Conservation (phyloP, 2,797 vertebrate genomes). For the Orientallactaga sibirica region DNA sequence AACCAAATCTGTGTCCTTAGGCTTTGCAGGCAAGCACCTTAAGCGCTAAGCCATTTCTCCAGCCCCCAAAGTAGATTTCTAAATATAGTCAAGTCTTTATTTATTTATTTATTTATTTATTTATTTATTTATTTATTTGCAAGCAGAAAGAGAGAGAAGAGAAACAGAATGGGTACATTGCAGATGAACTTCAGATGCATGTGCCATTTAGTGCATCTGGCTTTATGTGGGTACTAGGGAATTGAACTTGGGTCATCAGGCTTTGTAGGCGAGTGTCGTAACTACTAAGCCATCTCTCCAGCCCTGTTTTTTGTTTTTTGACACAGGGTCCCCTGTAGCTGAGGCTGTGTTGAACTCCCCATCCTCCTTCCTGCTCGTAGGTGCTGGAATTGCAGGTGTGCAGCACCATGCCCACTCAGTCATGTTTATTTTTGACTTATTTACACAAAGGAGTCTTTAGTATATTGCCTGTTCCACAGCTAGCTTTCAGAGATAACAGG, state of each 20-base stretch:
- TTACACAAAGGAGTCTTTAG: neutral
- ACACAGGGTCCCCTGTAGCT: neutral
- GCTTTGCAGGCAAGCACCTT: too few relatives aligned
- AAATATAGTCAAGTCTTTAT: neutral
- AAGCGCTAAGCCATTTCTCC: too few relatives aligned
- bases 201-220: too few relatives aligned
- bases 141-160: too few relatives aligned
- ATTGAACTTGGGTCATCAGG: too few relatives aligned
- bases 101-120: neutral
- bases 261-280: too few relatives aligned
- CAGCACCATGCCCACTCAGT: neutral
- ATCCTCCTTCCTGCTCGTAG: neutral
- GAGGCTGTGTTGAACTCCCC: neutral
- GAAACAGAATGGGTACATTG: too few relatives aligned
- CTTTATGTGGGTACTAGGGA: too few relatives aligned
- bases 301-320: neutral
- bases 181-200: too few relatives aligned
- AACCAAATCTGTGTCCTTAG: too few relatives aligned
- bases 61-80: neutral
- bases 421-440: constrained; percentile 27
- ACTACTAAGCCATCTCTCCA: too few relatives aligned
- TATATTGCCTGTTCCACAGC: constrained; percentile 6
- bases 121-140: neutral
- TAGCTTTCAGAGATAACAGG: neutral
- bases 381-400: neutral